Base-by-base conservation (phyloP, 1,140 invertebrate species). In the Gryllus bimaculatus region DNA sequence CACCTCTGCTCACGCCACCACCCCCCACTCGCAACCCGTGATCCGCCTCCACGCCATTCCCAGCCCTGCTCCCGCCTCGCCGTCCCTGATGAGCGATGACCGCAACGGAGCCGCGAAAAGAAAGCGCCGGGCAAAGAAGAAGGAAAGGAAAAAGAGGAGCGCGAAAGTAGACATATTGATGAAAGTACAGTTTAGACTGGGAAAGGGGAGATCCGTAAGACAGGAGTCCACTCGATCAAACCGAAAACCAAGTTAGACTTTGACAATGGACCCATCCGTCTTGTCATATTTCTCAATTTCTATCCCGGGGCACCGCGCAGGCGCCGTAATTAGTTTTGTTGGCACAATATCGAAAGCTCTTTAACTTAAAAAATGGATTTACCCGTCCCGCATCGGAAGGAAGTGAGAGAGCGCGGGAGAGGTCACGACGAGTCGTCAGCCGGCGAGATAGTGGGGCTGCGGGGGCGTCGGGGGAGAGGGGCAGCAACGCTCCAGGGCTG, bases 291-390 rank as follows among this genome's bases (percentile, higher is more conserved):
- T 66, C 54, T 66, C 54, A 66, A 66, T 66, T 66, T 66, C 54
- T 66, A 66, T 66, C 10, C 54, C 54, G 18, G 18, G 54, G 54
- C 18, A 13, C 54, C 54, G 10, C 54, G 18, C 10, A 66, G 54
- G 54, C 54, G 54, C 54, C 18, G 18, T 66, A 66, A 66, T 66
- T 66, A 66, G 54, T 66, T 66, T 66, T 66, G 54, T 66, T 66
- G 54, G 54, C 54, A 66, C 54, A 66, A 66, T 66, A 66, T 66
- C 54, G 54, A 66, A 66, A 66, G 54, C 54, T 66, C 54, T 66
- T 66, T 66, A 66, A 66, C 54, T 66, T 66, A 66, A 66, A 66
- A 66, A 66, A 66, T 66, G 54, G 54, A 66, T 66, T 66, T 66
- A 66, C 10, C 54, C 54, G 54, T 66, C 18, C 7, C 54, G 54